These are phyloP conservation scores for Yoshiicerus persimilis DNA, from an alignment of 1,140 invertebrate species.

Conservation along the genomic window DNA sequence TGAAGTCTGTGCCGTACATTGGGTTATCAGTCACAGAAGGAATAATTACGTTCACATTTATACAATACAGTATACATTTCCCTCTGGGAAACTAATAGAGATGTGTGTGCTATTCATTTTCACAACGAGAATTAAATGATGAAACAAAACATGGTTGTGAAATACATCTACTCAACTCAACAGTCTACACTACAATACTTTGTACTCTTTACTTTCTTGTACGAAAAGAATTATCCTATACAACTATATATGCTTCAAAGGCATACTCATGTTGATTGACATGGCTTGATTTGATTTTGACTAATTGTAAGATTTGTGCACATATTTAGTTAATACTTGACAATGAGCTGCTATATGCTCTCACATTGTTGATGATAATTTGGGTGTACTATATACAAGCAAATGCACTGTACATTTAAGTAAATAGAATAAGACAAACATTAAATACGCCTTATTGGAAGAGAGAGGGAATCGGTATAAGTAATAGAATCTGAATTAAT, in stretches of 20 bases:
- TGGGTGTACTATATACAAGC: no score
- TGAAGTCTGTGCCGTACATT: neutral
- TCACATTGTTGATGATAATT: neutral
- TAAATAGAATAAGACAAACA: neutral
- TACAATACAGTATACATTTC: neutral
- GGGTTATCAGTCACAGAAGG: no score
- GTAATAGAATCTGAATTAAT: neutral
- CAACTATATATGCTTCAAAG: no score
- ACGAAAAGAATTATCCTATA: neutral
- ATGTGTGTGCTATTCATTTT: neutral
- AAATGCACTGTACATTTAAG: no score
- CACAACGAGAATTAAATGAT: neutral
- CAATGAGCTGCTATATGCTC: neutral
- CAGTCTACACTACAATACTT: neutral
- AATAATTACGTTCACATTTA: neutral
- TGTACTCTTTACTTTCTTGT: neutral
- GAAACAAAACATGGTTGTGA: neutral
- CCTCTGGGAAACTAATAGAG: neutral
- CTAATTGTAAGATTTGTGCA: neutral
- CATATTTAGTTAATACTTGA: neutral
- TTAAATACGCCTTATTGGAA: neutral
- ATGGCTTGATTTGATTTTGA: neutral
- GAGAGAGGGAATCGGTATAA: neutral
- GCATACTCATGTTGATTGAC: no score
- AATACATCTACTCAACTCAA: neutral